Evolutionary conservation across 2,888 invertebrate species (phyloP), one percentile per base, ranked within the genome.

Genomic region (Gibbula magus): DNA sequence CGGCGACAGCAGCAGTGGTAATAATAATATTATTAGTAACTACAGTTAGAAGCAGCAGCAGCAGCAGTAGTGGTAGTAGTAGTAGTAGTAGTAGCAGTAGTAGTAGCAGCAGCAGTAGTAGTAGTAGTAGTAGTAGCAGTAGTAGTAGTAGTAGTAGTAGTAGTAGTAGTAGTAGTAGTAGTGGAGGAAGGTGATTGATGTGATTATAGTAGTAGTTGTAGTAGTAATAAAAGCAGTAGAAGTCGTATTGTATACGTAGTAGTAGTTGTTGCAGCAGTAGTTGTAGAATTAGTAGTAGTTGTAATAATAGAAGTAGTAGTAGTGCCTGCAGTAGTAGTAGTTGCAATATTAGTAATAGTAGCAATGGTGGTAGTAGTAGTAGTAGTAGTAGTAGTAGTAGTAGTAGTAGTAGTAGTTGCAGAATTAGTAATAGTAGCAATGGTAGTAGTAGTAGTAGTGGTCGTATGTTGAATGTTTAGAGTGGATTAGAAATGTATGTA

Each of bases 121-220:
- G 75, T 35, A 75, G 75, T 52, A 75, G 75, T 52, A 75, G 52
- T 25, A 52, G 52, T 75, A 75, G 75, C 52, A 52, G 52, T 75
- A 52, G 70, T 70, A 70, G 70, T 70, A 16, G 70, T 32, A 29
- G 32, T 70, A 70, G 2, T 29, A 70, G 2, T 29, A 10, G 75
- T 75, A 52, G 16, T 75, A 25, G 75, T 75, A 52, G 75, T 52
- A 51, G 74, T 74, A 45, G 45, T 45, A 45, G 45, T 45, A 45
- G 45, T 45, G 13, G 45, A 10, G 13, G 1, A 8, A 45, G 45
- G 4, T 35, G 2, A 35, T 70, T 1, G 70, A 32, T 4, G 70
- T 35, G 22, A 2, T 35, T 32, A 13, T 70, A 32, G 32, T 66
- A 66, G 13, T 66, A 66, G 2, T 66, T 3, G 66, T 10, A 66